Conservation (phyloP, 2,797 vertebrate species). For the Pachyuromys duprasi region DNA sequence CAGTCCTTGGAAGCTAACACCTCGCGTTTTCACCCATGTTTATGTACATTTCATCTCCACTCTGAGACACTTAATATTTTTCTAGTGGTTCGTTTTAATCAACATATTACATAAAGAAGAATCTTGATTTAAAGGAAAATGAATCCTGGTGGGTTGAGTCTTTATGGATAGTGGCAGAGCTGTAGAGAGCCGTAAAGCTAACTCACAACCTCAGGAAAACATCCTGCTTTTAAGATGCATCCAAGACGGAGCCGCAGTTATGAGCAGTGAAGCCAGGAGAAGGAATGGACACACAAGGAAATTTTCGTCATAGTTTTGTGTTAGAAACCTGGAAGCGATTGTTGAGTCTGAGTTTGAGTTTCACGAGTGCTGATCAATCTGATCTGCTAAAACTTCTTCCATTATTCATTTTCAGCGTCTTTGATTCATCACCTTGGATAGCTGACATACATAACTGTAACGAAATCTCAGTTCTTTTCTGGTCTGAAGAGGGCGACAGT, state of each 20-base stretch:
- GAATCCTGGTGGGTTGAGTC: conserved; percentile 28
- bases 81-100: conserved; percentile 19
- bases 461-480: background rate
- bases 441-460: conserved; percentile 93
- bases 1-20: background rate
- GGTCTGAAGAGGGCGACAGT: too few species aligned
- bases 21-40: background rate
- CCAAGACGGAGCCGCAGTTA: background rate
- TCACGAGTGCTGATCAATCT: conserved; percentile 93
- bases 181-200: background rate
- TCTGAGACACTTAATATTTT: conserved; percentile 56
- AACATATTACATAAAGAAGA: conserved; percentile 51
- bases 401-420: conserved; percentile 85
- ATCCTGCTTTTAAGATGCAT: conserved; percentile 42
- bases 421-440: conserved; percentile 94
- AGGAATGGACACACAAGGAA: background rate
- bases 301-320: conserved; percentile 87
- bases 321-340: conserved; percentile 91
- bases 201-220: conserved; percentile 54
- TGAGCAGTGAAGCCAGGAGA: conserved; percentile 66
- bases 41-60: conserved; percentile 53
- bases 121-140: conserved; percentile 49
- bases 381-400: conserved; percentile 80
- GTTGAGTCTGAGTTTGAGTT: conserved; percentile 88
- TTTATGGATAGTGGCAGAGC: conserved; percentile 52